Evolutionary conservation across 2,888 invertebrate genomes (phyloP), one percentile per base, ranked within the genome.

Genomic region (Acronicta psi): DNA sequence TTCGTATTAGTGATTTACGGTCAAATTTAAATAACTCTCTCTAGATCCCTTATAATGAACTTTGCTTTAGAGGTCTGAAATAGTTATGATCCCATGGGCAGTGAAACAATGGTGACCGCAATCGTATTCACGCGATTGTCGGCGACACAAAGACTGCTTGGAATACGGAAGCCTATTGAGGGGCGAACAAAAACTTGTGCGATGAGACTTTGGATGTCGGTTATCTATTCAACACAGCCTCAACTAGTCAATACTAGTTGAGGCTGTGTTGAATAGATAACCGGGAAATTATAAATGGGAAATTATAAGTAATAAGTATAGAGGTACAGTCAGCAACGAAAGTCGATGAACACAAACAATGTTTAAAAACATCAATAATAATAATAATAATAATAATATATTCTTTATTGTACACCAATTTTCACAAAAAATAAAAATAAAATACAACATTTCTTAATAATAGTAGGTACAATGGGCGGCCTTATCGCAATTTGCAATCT

Each of bases 11-110:
- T 9, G 54, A 59, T 51, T 42, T 59, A 59, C 42, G 41, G 17
- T 0, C 16, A 14, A 59, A 58, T 46, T 42, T 41, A 53, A 41
- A 66, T 47, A 60, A 37, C 29, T 43, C 43, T 44, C 54, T 53
- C 43, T 56, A 23, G 55, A 50, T 60, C 53, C 40, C 56, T 37
- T 40, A 55, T 58, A 53, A 47, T 56, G 42, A 60, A 56, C 41
- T 49, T 41, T 8, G 13, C 14, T 43, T 50, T 16, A 41, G 41
- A 56, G 54, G 57, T 40, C 40, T 45, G 23, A 43, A 59, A 51
- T 55, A 50, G 56, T 54, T 54, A 25, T 56, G 51, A 64, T 74
- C 47, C 55, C 50, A 34, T 53, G 20, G 42, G 42, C 41, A 25
- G 31, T 31, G 23, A 58, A 17, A 66, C 55, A 62, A 62, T 50